These are phyloP conservation scores for Belgica antarctica DNA, from an alignment of 2,888 invertebrate genomes.

Conservation along the genomic window DNA sequence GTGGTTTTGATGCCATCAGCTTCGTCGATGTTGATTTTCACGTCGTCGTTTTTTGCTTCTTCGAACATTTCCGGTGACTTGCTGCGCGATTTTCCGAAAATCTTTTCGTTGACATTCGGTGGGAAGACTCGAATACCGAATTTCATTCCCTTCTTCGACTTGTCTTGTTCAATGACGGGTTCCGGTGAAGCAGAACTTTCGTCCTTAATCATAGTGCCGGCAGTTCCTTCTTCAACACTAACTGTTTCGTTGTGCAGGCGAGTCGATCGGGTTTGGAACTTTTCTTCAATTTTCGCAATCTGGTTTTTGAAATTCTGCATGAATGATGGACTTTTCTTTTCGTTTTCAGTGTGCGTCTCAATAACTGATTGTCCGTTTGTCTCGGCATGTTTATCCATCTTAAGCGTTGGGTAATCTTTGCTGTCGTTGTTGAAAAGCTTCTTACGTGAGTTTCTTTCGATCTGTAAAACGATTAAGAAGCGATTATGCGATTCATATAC, in stretches of 20 bases:
- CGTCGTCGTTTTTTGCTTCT: conserved; percentile 49
- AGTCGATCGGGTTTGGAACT: conserved; percentile 45
- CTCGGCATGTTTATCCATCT: conserved; percentile 45
- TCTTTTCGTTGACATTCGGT: conserved; percentile 59
- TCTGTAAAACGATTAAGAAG: conserved; percentile 22
- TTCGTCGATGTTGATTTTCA: conserved; percentile 47
- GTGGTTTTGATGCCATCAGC: conserved; percentile 32
- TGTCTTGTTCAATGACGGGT: neutral
- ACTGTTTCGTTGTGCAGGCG: conserved; percentile 53
- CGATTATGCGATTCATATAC: neutral
- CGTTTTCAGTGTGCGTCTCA: conserved; percentile 44
- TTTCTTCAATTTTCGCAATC: conserved; percentile 45
- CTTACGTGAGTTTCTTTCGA: conserved; percentile 46
- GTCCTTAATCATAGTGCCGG: conserved; percentile 57
- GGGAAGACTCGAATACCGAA: conserved; percentile 69
- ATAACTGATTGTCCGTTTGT: conserved; percentile 33
- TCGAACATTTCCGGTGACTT: conserved; percentile 54
- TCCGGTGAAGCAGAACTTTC: conserved; percentile 58
- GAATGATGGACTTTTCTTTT: conserved; percentile 45
- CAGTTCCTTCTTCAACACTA: conserved; percentile 57
- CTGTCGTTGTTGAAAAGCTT: conserved; percentile 45
- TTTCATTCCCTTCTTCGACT: conserved; percentile 60
- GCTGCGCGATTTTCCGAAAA: conserved; percentile 51
- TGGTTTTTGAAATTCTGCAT: conserved; percentile 45
- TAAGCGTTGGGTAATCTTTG: conserved; percentile 45